Conservation (phyloP, 2,888 invertebrate genomes). For the Didymodactylos carnosus region DNA sequence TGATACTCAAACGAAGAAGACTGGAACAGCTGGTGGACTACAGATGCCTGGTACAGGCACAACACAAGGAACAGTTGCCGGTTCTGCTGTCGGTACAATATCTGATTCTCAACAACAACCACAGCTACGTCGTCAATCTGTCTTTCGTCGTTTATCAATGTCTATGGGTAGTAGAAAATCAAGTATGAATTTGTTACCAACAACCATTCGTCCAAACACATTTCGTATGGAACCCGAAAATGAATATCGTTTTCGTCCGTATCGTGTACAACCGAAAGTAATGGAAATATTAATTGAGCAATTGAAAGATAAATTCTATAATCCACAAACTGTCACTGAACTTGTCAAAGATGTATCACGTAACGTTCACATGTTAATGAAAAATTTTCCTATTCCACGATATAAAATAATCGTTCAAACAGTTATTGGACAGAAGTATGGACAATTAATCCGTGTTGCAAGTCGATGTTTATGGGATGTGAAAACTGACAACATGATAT, state of each 20-base stretch:
- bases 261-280: constrained; percentile 10
- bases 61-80: background rate
- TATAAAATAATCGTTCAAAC: constrained; percentile 21
- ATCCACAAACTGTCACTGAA: background rate
- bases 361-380: constrained; percentile 11
- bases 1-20: background rate
- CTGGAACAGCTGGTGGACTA: too few species aligned
- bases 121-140: background rate
- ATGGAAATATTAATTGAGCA: background rate
- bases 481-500: constrained; percentile 19
- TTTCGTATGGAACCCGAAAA: constrained; percentile 22
- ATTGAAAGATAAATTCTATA: background rate
- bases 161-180: background rate
- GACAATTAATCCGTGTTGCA: constrained; percentile 19
- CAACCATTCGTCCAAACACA: constrained; percentile 18
- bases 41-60: background rate
- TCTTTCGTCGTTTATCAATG: background rate
- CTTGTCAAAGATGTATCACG: background rate
- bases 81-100: too few species aligned
- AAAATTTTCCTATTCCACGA: constrained; percentile 19
- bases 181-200: background rate
- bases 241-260: constrained; percentile 18
- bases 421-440: constrained; percentile 19
- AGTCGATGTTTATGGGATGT: constrained; percentile 21
- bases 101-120: too few species aligned